Conservation (phyloP, 2,888 invertebrate species). For the Polyommatus icarus region DNA sequence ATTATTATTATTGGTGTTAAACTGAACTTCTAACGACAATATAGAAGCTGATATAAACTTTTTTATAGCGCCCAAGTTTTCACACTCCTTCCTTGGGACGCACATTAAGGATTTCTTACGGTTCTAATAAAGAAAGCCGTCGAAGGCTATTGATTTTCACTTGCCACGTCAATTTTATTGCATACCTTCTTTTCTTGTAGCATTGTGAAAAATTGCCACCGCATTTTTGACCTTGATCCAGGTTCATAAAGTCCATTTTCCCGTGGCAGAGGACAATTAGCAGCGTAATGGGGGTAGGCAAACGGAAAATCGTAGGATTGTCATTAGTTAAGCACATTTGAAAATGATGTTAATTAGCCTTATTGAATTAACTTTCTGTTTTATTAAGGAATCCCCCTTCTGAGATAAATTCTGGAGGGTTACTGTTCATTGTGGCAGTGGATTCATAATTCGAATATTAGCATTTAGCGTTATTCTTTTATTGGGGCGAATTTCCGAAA, state of each 20-base stretch:
- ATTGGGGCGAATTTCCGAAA: background rate
- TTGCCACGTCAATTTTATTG: conserved; percentile 45
- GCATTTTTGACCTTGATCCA: conserved; percentile 1
- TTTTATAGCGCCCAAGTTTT: background rate
- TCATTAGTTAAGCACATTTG: conserved; percentile 21
- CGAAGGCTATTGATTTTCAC: conserved; percentile 53
- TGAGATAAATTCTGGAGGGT: background rate
- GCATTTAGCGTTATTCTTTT: background rate
- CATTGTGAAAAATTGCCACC: background rate
- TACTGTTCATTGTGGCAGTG: background rate
- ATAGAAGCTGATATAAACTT: too few relatives aligned
- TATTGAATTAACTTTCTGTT: conserved; percentile 8
- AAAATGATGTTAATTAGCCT: conserved; percentile 9
- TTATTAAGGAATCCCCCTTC: background rate
- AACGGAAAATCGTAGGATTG: conserved; percentile 12
- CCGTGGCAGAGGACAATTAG: background rate
- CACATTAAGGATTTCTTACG: conserved; percentile 45
- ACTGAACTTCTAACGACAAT: too few relatives aligned
- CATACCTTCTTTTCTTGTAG: conserved; percentile 38
- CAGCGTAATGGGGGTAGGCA: conserved; percentile 10
- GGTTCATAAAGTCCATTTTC: background rate
- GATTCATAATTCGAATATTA: background rate
- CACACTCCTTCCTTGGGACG: conserved; percentile 30
- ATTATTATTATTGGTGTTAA: too few relatives aligned
- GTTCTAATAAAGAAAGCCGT: conserved; percentile 45